Evolutionary conservation across 2,888 invertebrate genomes (phyloP), one percentile per base, ranked within the genome.

Genomic region (Eupeodes latifasciatus): DNA sequence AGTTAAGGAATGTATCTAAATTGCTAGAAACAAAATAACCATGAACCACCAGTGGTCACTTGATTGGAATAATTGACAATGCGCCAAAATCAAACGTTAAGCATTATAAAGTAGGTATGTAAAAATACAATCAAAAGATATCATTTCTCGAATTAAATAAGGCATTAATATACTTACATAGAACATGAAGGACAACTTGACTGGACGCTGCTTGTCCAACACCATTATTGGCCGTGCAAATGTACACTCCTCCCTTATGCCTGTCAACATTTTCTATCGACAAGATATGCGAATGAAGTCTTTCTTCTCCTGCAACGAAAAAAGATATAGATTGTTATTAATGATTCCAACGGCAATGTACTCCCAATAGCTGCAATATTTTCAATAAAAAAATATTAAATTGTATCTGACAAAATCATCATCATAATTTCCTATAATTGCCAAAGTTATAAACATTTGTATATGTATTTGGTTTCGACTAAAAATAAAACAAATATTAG

Each of bases 221-320:
- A 19, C 95, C 95, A 91, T 96, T 96, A 91, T 94, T 94, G 51
- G 95, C 96, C 44, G 94, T 94, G 91, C 96, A 96, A 91, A 95
- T 94, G 92, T 95, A 96, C 76, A 95, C 94, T 55, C 96, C 96
- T 55, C 95, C 95, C 91, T 95, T 95, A 91, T 95, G 95, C 85
- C 95, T 93, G 91, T 95, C 95, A 78, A 95, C 95, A 90, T 94
- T 94, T 90, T 95, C 95, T 91, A 96, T 94, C 79, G 94, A 94
- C 88, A 96, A 94, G 82, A 94, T 94, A 84, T 95, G 94, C 51
- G 95, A 95, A 90, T 95, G 94, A 55, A 95, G 94, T 81, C 95
- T 95, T 92, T 95, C 95, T 89, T 95, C 95, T 74, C 96, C 96
- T 94, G 92, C 10, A 90, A 80, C 6, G 6, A 64, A 55, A 19